Percentiles rank a stretch among this genome's conserved stretches.
Conservation (phyloP, 2,888 invertebrate genomes). For the Drosophila parthenogenetica region DNA sequence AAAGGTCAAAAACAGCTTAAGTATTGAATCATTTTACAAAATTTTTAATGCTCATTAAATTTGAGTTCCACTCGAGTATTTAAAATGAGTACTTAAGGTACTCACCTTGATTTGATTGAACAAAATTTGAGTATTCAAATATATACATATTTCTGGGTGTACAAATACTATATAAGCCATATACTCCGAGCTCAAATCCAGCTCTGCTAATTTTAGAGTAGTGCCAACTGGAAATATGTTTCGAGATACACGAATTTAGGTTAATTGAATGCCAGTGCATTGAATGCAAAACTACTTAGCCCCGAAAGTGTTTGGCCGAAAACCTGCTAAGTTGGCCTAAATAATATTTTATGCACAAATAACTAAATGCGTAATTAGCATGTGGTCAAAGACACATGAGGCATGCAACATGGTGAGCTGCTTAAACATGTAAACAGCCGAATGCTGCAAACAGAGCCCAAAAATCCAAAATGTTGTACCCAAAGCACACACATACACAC, state of each 20-base stretch:
- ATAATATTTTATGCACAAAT: slow-evolving; percentile 67
- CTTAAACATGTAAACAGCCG: slow-evolving; percentile 57
- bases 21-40: slow-evolving; percentile 11
- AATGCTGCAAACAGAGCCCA: slow-evolving; percentile 22
- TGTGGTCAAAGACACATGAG: neutral
- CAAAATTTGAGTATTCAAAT: neutral
- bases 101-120: neutral
- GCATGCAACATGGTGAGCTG: slow-evolving; percentile 41
- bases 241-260: slow-evolving; percentile 41
- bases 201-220: neutral
- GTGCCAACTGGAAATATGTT: slow-evolving; percentile 7
- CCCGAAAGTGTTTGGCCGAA: slow-evolving; percentile 24
- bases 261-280: slow-evolving; percentile 59
- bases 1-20: slow-evolving; percentile 15
- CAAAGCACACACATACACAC: slow-evolving; percentile 6
- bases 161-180: neutral
- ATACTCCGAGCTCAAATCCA: neutral
- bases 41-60: slow-evolving; percentile 11
- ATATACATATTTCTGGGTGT: neutral
- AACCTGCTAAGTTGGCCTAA: slow-evolving; percentile 28
- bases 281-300: slow-evolving; percentile 38
- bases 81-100: neutral
- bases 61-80: slow-evolving; percentile 3
- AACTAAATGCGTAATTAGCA: slow-evolving; percentile 65
- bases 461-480: slow-evolving; percentile 37